A percentile compares a stretch with the other conserved stretches of the same genome.
Conservation (phyloP, 1,140 invertebrate species). For the Drosophila albomicans region DNA sequence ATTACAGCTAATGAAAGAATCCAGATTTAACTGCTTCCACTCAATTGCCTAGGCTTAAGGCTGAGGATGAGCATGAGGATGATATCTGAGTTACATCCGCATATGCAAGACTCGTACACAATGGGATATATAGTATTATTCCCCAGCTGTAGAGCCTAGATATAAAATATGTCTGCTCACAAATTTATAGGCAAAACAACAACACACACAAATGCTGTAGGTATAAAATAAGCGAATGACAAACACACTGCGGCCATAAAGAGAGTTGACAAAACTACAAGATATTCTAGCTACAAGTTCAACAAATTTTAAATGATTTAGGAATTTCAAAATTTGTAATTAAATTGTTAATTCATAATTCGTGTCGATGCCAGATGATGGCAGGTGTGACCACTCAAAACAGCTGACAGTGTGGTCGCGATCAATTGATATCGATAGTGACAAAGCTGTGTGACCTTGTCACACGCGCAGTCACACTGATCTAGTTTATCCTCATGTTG, state of each 20-base stretch:
- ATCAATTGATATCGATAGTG: no score
- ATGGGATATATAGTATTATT: constrained; percentile 11
- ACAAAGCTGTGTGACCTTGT: no score
- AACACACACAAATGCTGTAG: neutral
- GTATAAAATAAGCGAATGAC: neutral
- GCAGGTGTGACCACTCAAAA: no score
- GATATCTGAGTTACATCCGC: constrained; percentile 9
- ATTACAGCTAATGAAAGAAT: constrained; percentile 23
- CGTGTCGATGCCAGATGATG: neutral
- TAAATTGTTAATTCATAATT: neutral
- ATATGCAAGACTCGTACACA: constrained; percentile 7
- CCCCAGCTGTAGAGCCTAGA: constrained; percentile 34
- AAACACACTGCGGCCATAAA: constrained; percentile 17
- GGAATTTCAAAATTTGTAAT: constrained; percentile 30
- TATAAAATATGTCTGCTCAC: constrained; percentile 32
- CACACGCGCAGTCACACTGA: no score
- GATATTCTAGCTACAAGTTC: neutral
- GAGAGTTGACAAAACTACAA: neutral
- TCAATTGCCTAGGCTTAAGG: constrained; percentile 59
- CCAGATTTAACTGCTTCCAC: constrained; percentile 52
- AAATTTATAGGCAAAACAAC: constrained; percentile 66
- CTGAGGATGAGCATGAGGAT: neutral
- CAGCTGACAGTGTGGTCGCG: no score
- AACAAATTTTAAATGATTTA: neutral
- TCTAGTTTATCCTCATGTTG: no score